Percentiles rank a stretch among this genome's conserved stretches.
Conservation (phyloP, 2,797 vertebrate species). For the Chlorospingus semifuscus region DNA sequence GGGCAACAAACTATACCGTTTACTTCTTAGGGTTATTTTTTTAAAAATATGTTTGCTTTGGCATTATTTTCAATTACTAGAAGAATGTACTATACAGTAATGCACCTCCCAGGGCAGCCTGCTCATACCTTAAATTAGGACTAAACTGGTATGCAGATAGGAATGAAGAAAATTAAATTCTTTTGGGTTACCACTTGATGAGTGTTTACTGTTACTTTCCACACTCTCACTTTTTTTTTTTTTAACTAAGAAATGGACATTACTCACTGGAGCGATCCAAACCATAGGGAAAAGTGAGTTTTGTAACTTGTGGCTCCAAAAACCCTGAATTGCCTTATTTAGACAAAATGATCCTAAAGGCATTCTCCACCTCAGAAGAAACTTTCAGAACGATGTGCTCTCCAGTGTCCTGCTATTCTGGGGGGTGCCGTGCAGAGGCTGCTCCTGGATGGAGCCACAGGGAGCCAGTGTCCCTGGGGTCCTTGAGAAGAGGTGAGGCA, state of each 20-base stretch:
- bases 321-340: neutral
- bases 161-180: neutral
- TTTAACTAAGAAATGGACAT: neutral
- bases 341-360: neutral
- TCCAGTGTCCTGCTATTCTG: rapidly evolving
- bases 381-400: rapidly evolving
- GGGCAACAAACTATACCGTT: conserved; percentile 48
- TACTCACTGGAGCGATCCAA: conserved; percentile 8
- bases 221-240: neutral
- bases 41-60: neutral
- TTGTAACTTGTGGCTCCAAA: neutral
- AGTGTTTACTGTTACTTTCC: conserved; percentile 7
- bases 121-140: neutral
- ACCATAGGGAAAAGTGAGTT: neutral
- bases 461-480: rapidly evolving
- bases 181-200: conserved; percentile 12
- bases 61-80: conserved; percentile 21
- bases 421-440: rapidly evolving
- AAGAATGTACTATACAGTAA: neutral
- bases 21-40: neutral
- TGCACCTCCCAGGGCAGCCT: neutral
- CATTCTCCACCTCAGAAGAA: neutral
- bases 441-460: neutral
- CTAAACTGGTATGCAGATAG: neutral
- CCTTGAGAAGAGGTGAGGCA: neutral